These are phyloP conservation scores for Cataglyphis cursor DNA, from an alignment of 2,888 invertebrate genomes.

Conservation along the genomic window DNA sequence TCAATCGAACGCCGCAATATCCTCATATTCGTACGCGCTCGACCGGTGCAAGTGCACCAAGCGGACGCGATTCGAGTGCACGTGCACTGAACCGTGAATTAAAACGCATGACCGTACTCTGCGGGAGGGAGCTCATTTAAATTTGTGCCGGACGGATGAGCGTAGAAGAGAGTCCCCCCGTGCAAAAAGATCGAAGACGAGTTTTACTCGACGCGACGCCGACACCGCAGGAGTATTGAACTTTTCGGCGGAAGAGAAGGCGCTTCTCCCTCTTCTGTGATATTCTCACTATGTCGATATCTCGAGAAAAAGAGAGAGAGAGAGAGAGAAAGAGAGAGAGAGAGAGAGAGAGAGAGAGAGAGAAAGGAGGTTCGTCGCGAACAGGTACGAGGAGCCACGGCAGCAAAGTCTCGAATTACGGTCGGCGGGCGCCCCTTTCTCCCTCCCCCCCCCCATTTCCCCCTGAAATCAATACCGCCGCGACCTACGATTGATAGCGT, in stretches of 20 bases:
- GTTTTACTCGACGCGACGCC: not conserved
- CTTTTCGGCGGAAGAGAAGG: not conserved
- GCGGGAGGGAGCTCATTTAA: not conserved
- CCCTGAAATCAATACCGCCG: constrained; percentile 69
- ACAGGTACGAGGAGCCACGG: constrained; percentile 56
- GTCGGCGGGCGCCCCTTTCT: not conserved
- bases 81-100: not conserved
- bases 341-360: no score
- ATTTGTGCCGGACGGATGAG: constrained; percentile 2
- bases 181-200: not conserved
- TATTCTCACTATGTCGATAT: not conserved
- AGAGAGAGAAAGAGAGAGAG: no score
- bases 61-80: not conserved
- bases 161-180: not conserved
- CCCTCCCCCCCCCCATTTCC: constrained; percentile 50
- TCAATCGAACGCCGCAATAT: not conserved
- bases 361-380: constrained; percentile 48
- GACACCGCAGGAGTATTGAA: not conserved
- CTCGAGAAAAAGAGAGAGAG: not conserved
- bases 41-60: not conserved
- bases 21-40: not conserved
- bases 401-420: constrained; percentile 64
- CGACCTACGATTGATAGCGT: constrained; percentile 64
- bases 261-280: not conserved
- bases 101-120: not conserved